These are phyloP conservation scores for Eublepharis macularius DNA, from an alignment of 2,113 vertebrate species.

Conservation along the genomic window DNA sequence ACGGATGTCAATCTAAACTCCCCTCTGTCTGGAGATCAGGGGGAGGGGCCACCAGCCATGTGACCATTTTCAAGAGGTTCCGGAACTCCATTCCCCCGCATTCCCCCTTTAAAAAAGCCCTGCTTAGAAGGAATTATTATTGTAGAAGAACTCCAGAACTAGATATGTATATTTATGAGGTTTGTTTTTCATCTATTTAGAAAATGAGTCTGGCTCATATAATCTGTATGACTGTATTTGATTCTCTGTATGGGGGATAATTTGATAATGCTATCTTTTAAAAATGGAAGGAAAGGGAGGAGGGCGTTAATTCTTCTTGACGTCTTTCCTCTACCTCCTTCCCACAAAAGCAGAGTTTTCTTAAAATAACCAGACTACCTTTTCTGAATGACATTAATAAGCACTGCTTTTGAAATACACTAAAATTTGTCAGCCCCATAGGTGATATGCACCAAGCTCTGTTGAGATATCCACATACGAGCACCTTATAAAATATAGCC, in stretches of 20 bases:
- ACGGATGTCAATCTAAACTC: too few relatives aligned
- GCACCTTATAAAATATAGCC: not conserved
- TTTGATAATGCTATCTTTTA: not conserved
- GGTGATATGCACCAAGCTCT: not conserved
- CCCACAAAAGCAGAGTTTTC: not conserved
- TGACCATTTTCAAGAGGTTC: too few relatives aligned
- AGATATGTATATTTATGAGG: not conserved
- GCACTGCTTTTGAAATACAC: not conserved
- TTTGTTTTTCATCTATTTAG: not conserved
- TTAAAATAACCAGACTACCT: constrained; percentile 4
- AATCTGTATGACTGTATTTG: not conserved
- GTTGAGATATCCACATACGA: constrained; percentile 1
- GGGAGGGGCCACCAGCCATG: too few relatives aligned
- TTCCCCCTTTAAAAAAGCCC: too few relatives aligned
- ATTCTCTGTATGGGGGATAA: not conserved
- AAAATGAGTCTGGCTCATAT: not conserved
- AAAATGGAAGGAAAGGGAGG: not conserved
- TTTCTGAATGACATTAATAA: not conserved
- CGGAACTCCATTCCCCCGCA: too few relatives aligned
- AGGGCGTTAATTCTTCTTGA: not conserved
- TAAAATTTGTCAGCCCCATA: constrained; percentile 1
- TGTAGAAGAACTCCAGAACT: too few relatives aligned
- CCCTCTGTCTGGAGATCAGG: too few relatives aligned
- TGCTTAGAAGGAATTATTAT: too few relatives aligned
- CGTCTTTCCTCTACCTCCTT: not conserved